These are phyloP conservation scores for Cotesia vestalis DNA, from an alignment of 1,140 invertebrate species.

Conservation along the genomic window DNA sequence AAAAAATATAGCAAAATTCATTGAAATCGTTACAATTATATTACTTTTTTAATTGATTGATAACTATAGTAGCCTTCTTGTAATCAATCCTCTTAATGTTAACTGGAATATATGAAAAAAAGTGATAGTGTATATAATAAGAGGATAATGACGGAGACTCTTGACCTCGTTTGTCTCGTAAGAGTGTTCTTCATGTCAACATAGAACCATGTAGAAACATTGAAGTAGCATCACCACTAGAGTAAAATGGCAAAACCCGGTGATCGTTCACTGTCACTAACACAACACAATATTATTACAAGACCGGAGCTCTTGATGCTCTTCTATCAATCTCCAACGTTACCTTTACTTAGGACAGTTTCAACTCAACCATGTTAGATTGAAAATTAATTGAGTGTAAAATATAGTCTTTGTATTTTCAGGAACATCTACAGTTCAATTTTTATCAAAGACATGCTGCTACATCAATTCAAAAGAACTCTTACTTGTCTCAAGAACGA, in stretches of 20 bases:
- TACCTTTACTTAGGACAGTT: background rate
- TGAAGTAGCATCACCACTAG: background rate
- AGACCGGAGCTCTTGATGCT: background rate
- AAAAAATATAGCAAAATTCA: too few species aligned
- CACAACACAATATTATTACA: background rate
- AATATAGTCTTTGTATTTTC: too few species aligned
- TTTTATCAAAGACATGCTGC: too few species aligned
- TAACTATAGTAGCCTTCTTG: background rate
- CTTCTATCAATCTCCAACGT: conserved; percentile 15
- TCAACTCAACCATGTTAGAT: conserved; percentile 7
- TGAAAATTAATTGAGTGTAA: conserved; percentile 13
- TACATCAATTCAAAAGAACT: too few species aligned
- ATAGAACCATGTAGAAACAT: background rate
- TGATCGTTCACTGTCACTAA: conserved; percentile 11
- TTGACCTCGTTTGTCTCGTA: conserved; percentile 23
- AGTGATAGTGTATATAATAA: conserved; percentile 5
- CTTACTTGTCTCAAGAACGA: too few species aligned
- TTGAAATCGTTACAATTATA: too few species aligned
- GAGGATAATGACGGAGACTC: conserved; percentile 1
- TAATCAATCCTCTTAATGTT: background rate
- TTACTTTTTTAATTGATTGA: too few species aligned
- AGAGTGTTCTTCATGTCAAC: conserved; percentile 6
- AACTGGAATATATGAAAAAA: background rate
- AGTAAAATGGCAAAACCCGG: conserved; percentile 9
- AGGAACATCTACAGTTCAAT: too few species aligned